These are phyloP conservation scores for Brachionus asplanchnoidis DNA, from an alignment of 1,140 invertebrate species.

Conservation along the genomic window DNA sequence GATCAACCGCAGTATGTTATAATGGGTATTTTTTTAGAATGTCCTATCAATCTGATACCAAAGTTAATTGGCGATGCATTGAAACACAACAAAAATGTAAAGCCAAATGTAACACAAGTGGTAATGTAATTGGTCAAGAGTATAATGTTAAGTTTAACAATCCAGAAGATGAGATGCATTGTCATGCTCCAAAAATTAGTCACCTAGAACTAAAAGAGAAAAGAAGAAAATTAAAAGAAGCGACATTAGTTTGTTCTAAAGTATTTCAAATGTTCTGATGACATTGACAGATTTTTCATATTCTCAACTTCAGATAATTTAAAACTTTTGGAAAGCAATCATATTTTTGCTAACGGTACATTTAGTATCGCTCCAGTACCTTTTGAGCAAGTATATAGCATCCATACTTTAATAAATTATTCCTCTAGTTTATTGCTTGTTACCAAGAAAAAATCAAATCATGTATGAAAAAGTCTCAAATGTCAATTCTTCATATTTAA, in stretches of 20 bases:
- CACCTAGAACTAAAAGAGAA: not conserved
- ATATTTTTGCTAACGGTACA: not conserved
- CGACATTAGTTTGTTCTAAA: conserved; percentile 1
- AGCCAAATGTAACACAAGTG: not conserved
- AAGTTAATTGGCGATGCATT: not conserved
- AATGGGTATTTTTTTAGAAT: no score
- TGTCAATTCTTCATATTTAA: not conserved
- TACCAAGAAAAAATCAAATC: conserved; percentile 12
- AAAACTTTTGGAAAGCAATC: not conserved
- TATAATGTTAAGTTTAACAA: not conserved
- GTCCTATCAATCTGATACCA: no score
- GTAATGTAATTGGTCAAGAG: not conserved
- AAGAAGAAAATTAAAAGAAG: not conserved
- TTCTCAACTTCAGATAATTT: not conserved
- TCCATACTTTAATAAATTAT: not conserved
- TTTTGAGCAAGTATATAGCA: not conserved
- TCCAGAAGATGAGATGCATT: not conserved
- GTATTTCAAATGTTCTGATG: not conserved
- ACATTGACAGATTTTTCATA: not conserved
- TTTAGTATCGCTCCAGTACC: not conserved
- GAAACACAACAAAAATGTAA: not conserved
- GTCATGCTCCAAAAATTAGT: not conserved
- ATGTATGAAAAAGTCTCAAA: not conserved
- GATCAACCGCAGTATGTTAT: no score
- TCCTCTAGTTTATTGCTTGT: not conserved